phyloP scores from a whole-genome alignment of 2,888 invertebrate species.

The Rugalucina vietnamica region DNA sequence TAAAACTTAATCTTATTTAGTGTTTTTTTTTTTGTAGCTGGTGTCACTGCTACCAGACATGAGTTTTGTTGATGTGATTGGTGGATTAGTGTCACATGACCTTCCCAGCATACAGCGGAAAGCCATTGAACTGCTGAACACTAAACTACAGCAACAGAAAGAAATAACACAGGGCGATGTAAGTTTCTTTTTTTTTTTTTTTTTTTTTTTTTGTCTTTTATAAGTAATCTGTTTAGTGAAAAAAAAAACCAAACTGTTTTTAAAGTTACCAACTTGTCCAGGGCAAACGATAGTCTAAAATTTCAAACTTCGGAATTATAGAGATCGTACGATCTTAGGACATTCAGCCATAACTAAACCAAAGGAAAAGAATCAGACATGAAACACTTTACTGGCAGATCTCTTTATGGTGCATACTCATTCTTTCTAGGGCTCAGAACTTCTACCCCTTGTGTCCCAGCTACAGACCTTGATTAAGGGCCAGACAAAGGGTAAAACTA shows the following conservation, averaged over 20 bases:
- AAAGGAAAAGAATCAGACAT: too few species aligned
- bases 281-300: too few species aligned
- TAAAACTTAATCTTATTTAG: too few species aligned
- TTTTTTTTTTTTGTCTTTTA: neutral
- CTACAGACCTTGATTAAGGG: conserved; percentile 63
- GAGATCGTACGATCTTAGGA: too few species aligned
- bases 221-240: too few species aligned
- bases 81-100: conserved; percentile 89
- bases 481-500: conserved; percentile 82
- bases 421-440: conserved; percentile 52
- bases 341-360: too few species aligned
- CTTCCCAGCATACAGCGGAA: conserved; percentile 90
- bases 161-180: conserved; percentile 44
- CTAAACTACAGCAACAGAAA: conserved; percentile 89
- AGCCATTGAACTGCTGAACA: conserved; percentile 93
- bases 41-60: conserved; percentile 88
- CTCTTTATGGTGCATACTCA: too few species aligned
- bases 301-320: too few species aligned
- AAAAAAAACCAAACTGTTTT: too few species aligned
- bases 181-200: neutral
- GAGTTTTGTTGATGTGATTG: conserved; percentile 92
- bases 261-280: too few species aligned
- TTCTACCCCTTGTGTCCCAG: conserved; percentile 71
- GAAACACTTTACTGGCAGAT: too few species aligned
- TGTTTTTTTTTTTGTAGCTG: conserved; percentile 70